Evolutionary conservation across 2,797 vertebrate species (phyloP).

Genomic region (Borostomias antarcticus): DNA sequence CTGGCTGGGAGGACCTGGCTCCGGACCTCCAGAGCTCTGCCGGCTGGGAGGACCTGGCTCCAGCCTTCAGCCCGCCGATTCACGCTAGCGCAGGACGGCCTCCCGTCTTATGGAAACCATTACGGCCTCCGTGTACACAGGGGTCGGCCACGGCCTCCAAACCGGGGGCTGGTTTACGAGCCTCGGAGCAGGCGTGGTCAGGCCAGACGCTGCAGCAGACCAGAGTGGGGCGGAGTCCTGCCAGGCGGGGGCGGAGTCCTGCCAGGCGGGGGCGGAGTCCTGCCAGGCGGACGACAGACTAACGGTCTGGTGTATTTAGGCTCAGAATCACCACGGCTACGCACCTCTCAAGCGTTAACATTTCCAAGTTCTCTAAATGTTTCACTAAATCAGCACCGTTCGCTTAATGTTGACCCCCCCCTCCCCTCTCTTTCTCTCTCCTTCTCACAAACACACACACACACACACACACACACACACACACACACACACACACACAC

Average conservation of each 20-base stretch:
- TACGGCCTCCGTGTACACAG: conserved; percentile 69
- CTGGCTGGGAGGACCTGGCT: too few species aligned
- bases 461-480: background rate
- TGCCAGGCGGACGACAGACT: conserved; percentile 46
- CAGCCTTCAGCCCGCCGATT: conserved; percentile 36
- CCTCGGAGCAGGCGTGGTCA: conserved; percentile 48
- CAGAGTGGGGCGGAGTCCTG: conserved; percentile 34
- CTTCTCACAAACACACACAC: background rate
- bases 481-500: background rate
- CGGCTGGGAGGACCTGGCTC: too few species aligned
- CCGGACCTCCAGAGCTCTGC: too few species aligned
- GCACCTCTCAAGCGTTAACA: conserved; percentile 31
- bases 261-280: conserved; percentile 40
- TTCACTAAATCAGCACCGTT: background rate
- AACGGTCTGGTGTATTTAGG: conserved; percentile 40
- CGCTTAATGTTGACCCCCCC: conserved; percentile 2
- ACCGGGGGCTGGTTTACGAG: conserved; percentile 52
- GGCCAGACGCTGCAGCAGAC: conserved; percentile 45
- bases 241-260: too few species aligned
- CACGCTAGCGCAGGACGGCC: conserved; percentile 36
- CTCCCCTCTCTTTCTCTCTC: background rate
- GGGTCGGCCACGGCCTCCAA: conserved; percentile 43
- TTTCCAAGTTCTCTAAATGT: conserved; percentile 12
- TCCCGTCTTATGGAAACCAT: conserved; percentile 74
- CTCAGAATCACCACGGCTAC: conserved; percentile 15